Conservation (phyloP, 2,113 vertebrate species). For the Gallinago jamesoni region DNA sequence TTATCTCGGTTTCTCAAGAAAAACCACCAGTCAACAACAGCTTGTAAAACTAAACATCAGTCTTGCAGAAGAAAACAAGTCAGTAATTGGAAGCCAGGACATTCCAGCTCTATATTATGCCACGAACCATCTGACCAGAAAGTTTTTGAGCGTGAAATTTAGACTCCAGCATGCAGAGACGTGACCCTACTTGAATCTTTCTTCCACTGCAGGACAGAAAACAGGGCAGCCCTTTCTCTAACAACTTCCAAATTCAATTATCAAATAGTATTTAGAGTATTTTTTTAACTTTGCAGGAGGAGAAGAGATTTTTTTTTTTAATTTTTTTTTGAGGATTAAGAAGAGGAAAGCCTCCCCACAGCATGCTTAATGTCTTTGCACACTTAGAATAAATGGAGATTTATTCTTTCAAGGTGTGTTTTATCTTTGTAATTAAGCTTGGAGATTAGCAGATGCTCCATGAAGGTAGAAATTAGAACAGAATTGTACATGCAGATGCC, state of each 20-base stretch:
- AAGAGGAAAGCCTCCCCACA: not conserved
- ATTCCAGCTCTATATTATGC: slow-evolving; percentile 1
- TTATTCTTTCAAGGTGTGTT: not conserved
- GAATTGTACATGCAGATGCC: not conserved
- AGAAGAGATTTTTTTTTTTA: not conserved
- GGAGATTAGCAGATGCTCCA: not conserved
- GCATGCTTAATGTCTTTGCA: not conserved
- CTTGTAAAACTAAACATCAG: slow-evolving; percentile 7
- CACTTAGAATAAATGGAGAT: not conserved
- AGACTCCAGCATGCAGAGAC: not conserved
- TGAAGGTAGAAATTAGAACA: not conserved
- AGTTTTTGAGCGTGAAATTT: not conserved
- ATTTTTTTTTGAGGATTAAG: not conserved
- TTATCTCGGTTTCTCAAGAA: slow-evolving; percentile 53
- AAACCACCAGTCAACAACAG: slow-evolving; percentile 27
- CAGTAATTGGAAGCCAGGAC: slow-evolving; percentile 25
- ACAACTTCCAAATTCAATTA: not conserved
- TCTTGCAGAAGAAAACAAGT: slow-evolving; percentile 31
- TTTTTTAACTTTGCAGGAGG: not conserved
- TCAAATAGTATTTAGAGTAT: not conserved
- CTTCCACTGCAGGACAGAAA: not conserved
- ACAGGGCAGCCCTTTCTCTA: not conserved
- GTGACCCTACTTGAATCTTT: not conserved
- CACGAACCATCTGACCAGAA: not conserved
- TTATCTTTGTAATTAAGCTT: not conserved